Percentiles rank a stretch among this genome's conserved stretches.
Evolutionary conservation across 2,888 invertebrate genomes (phyloP).

Genomic region (Rapana venosa): DNA sequence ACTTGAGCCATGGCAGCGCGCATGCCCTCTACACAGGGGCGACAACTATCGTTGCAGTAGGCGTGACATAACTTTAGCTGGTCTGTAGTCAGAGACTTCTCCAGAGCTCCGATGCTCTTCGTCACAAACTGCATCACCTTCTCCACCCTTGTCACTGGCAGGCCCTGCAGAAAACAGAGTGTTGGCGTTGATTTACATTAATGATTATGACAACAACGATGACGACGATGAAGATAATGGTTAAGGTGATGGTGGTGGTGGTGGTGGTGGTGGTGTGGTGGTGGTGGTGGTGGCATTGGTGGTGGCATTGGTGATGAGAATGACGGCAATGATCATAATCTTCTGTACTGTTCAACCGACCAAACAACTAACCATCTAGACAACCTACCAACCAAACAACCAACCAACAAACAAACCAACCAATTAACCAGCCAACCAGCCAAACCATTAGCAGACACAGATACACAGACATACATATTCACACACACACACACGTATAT

Average conservation of each 20-base stretch:
- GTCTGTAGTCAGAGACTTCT: neutral
- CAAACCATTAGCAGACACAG: too few species aligned
- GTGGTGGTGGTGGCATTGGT: neutral
- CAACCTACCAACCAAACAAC: too few species aligned
- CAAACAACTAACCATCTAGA: too few species aligned
- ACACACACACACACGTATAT: neutral
- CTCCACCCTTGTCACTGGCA: constrained; percentile 12
- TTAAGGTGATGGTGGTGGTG: neutral
- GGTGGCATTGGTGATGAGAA: neutral
- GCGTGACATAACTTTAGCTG: neutral
- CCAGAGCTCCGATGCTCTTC: neutral
- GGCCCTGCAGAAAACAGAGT: constrained; percentile 4
- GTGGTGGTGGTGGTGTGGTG: constrained; percentile 1
- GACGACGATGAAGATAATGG: neutral
- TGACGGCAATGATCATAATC: neutral
- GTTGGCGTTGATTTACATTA: neutral
- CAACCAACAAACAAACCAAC: too few species aligned
- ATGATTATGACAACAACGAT: neutral
- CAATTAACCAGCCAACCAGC: too few species aligned
- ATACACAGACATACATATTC: too few species aligned
- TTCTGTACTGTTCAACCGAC: too few species aligned
- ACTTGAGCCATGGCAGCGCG: constrained; percentile 29
- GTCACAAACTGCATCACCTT: constrained; percentile 42
- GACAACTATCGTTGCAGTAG: constrained; percentile 4
- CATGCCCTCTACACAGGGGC: neutral